A percentile compares a stretch with the other conserved stretches of the same genome.
Conservation (phyloP, 1,140 invertebrate genomes). For the Amphibalanus amphitrite region DNA sequence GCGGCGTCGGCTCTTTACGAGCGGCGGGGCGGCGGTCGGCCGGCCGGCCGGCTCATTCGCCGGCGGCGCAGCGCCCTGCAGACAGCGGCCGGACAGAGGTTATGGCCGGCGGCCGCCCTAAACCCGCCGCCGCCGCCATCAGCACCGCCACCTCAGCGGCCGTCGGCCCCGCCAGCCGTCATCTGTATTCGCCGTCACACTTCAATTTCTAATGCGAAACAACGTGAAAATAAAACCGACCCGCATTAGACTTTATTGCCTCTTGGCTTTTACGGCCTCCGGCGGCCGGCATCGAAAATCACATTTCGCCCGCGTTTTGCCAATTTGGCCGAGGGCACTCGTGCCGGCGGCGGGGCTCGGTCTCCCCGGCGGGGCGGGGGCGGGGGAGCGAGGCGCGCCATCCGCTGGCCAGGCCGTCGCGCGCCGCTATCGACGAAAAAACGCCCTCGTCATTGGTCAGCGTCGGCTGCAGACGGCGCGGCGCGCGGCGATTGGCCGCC, state of each 20-base stretch:
- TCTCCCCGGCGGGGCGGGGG: background rate
- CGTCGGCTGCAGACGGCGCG: too few species aligned
- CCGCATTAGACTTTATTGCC: conserved; percentile 1
- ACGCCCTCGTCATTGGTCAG: background rate
- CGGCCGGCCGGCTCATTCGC: background rate
- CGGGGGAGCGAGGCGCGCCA: too few species aligned
- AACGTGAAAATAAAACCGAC: background rate
- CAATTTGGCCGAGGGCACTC: background rate
- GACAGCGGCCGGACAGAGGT: background rate
- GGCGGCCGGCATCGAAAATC: background rate
- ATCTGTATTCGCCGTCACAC: background rate
- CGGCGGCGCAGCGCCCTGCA: background rate
- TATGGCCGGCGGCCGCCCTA: background rate
- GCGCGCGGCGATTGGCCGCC: background rate
- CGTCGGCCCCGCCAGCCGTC: background rate
- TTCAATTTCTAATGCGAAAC: background rate
- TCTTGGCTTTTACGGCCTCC: background rate
- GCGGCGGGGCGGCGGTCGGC: too few species aligned
- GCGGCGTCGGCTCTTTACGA: background rate
- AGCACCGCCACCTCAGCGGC: background rate
- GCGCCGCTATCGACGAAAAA: background rate
- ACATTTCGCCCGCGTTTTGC: background rate
- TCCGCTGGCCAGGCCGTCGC: background rate
- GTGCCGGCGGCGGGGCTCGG: too few species aligned
- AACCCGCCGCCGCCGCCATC: background rate